Percentiles rank a stretch among this genome's conserved stretches.
These are phyloP conservation scores for Megalops atlanticus DNA, from an alignment of 2,113 vertebrate genomes.

Conservation along the genomic window DNA sequence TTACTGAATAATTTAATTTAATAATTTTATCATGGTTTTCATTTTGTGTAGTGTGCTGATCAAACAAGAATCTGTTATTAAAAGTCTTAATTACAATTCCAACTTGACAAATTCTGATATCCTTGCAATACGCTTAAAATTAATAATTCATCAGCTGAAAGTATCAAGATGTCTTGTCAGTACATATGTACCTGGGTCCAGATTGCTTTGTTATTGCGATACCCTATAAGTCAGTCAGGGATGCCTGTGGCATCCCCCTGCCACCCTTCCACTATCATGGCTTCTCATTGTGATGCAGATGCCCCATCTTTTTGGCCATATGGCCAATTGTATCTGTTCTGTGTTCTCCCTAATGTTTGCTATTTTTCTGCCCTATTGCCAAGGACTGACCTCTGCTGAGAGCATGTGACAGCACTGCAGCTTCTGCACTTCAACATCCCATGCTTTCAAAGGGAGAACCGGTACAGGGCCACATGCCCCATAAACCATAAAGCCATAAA, in stretches of 20 bases:
- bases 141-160: slow-evolving; percentile 72
- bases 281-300: slow-evolving; percentile 36
- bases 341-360: slow-evolving; percentile 37
- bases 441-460: not conserved
- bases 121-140: slow-evolving; percentile 62
- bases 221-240: slow-evolving; percentile 55
- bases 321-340: slow-evolving; percentile 49
- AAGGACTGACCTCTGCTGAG: slow-evolving; percentile 28
- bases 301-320: slow-evolving; percentile 47
- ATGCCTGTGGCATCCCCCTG: slow-evolving; percentile 24
- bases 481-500: not conserved
- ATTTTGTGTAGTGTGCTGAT: slow-evolving; percentile 84
- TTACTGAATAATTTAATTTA: slow-evolving; percentile 85
- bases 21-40: slow-evolving; percentile 89
- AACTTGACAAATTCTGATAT: slow-evolving; percentile 76
- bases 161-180: slow-evolving; percentile 65
- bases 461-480: not conserved
- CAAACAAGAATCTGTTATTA: slow-evolving; percentile 80
- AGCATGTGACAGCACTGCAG: not conserved
- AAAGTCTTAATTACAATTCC: slow-evolving; percentile 87
- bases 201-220: slow-evolving; percentile 59
- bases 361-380: slow-evolving; percentile 33
- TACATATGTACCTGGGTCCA: slow-evolving; percentile 55
- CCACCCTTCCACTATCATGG: slow-evolving; percentile 41
- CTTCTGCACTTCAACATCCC: not conserved